Evolutionary conservation across 2,888 invertebrate species (phyloP), one percentile per base, ranked within the genome.

Genomic region (Drosophila rellima): DNA sequence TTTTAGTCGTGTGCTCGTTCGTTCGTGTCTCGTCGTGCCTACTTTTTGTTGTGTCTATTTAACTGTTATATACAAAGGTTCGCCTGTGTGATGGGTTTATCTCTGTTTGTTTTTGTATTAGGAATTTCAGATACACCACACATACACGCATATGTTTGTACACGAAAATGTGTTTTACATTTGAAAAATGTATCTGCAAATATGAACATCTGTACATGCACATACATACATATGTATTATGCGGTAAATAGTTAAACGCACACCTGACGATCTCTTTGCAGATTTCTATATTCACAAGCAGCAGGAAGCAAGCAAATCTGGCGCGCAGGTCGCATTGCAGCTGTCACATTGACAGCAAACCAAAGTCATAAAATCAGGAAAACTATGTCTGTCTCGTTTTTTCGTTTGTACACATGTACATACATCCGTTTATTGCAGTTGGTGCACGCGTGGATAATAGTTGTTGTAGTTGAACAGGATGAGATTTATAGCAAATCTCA

Each of bases 1-100:
- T 77, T 80, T 82, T 70, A 40, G 61, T 75, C 39, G 64, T 74
- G 71, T 74, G 67, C 56, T 67, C 39, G 64, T 72, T 69, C 55
- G 63, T 67, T 65, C 52, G 54, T 56, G 73, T 67, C 55, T 54
- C 20, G 44, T 60, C 52, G 62, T 73, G 70, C 39, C 71, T 66
- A 65, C 29, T 35, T 65, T 29, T 42, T 64, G 37, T 59, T 55
- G 56, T 39, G 59, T 55, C 39, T 48, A 59, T 67, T 70, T 47
- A 63, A 65, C 52, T 61, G 63, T 54, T 70, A 51, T 35, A 15
- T 18, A 18, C 6, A 13, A 13, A 52, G 37, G 47, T 51, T 70
- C 44, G 66, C 64, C 75, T 67, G 60, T 60, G 42, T 61, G 45
- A 57, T 65, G 42, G 61, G 70, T 86, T 88, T 82, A 88, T 88